Evolutionary conservation across 2,797 vertebrate genomes (phyloP).

Genomic region (Premnoplex brunnescens): DNA sequence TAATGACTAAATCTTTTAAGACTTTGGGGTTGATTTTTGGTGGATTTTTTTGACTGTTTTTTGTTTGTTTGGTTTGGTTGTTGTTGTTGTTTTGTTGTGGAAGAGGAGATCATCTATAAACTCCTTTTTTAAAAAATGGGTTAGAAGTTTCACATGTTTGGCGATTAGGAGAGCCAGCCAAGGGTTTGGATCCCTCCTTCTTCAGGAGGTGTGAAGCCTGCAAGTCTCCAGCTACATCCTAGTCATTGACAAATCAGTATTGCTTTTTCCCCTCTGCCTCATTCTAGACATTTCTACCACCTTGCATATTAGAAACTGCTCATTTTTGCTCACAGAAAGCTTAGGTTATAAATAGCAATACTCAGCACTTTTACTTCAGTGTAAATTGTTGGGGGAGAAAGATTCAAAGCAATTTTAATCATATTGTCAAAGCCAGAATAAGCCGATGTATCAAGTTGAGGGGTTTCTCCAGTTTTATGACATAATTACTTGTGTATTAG

Average conservation of each 20-base stretch:
- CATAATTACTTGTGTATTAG: slow-evolving; percentile 57
- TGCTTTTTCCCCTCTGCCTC: not conserved
- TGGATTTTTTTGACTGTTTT: not conserved
- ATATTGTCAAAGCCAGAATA: slow-evolving; percentile 60
- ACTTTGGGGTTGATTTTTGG: not conserved
- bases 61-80: too few relatives aligned
- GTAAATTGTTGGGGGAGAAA: not conserved
- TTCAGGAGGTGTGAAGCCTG: not conserved
- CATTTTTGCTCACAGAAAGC: not conserved
- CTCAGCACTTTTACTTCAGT: not conserved
- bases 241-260: not conserved
- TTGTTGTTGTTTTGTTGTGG: not conserved
- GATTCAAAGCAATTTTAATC: slow-evolving; percentile 50
- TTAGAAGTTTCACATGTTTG: not conserved
- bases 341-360: not conserved
- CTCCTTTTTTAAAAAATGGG: too few relatives aligned
- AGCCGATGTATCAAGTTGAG: slow-evolving; percentile 58
- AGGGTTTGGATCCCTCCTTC: not conserved
- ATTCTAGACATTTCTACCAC: not conserved
- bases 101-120: not conserved
- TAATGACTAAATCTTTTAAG: not conserved
- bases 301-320: not conserved
- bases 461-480: slow-evolving; percentile 22
- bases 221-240: not conserved
- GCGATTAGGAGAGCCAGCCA: not conserved